Evolutionary conservation across 2,888 invertebrate genomes (phyloP), one percentile per base, ranked within the genome.

Genomic region (Zeuzera pyrina): DNA sequence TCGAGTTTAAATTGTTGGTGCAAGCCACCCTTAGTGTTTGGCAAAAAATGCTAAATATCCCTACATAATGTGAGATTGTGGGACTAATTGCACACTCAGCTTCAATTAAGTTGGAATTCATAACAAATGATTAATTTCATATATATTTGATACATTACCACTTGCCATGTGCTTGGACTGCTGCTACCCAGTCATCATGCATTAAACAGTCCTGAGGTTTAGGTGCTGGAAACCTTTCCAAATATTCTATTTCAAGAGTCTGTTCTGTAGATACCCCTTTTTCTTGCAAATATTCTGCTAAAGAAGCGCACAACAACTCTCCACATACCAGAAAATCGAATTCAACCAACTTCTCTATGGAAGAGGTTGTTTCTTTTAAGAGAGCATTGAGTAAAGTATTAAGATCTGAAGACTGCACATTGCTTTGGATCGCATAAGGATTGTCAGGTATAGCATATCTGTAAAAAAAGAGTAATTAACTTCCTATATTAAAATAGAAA

Each of bases 161-260:
- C 58, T 89, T 88, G 23, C 86, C 87, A 39, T 85, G 77, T 23
- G 89, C 85, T 48, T 91, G 89, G 0, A 97, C 90, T 25, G 94
- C 89, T 12, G 95, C 92, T n/a, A 98, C 95, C 98, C 98, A 99
- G 64, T 99, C 98, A 72, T 98, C 96, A 56, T 98, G 97, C 65
- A 94, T 86, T 43, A 98, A 83, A 61, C 95, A 94, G 65, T 97
- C 93, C 60, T 95, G 90, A 0, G 98, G 97, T 54, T 93, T 89
- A 0, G 98, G 98, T 0, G 97, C 91, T 7, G 97, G 94, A 47
- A 92, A 91, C 47, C 93, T 88, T 62, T 95, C 93, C 12, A 98
- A 83, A 73, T 98, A 98, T 71, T 98, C 98, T 30, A 98, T 87
- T 43, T 94, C 91, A 43, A 98, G 79, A 6, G 94, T 91, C 32